These are phyloP conservation scores for Rhadinocentrus ornatus DNA, from an alignment of 2,797 vertebrate genomes.

Conservation along the genomic window DNA sequence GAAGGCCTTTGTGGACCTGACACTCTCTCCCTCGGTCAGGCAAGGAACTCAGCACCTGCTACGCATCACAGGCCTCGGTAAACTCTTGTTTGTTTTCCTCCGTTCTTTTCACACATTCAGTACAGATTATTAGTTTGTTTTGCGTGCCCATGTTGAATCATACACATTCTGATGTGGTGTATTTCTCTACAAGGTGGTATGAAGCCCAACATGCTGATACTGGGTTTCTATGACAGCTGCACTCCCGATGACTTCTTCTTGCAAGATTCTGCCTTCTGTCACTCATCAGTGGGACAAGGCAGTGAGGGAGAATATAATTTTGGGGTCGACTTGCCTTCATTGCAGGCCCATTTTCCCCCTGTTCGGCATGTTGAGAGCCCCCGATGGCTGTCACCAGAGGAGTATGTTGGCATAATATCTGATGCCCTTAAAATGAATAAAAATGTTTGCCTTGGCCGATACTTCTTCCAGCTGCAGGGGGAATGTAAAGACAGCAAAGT, in stretches of 20 bases:
- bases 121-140: not conserved
- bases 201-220: slow-evolving; percentile 92
- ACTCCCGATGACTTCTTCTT: slow-evolving; percentile 91
- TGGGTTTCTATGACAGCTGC: slow-evolving; percentile 91
- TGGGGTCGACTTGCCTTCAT: slow-evolving; percentile 85
- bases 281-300: slow-evolving; percentile 46
- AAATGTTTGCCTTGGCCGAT: slow-evolving; percentile 90
- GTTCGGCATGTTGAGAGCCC: slow-evolving; percentile 85
- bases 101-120: not conserved
- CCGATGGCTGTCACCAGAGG: slow-evolving; percentile 83
- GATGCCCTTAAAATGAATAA: slow-evolving; percentile 94
- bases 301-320: slow-evolving; percentile 82
- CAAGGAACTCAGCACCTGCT: slow-evolving; percentile 93
- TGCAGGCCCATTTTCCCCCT: slow-evolving; percentile 90
- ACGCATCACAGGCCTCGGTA: slow-evolving; percentile 92
- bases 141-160: not conserved
- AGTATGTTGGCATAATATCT: slow-evolving; percentile 90
- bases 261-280: slow-evolving; percentile 86
- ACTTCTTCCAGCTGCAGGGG: slow-evolving; percentile 86
- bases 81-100: slow-evolving; percentile 40
- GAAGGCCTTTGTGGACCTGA: slow-evolving; percentile 94
- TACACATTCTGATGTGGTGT: slow-evolving; percentile 1
- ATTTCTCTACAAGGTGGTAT: slow-evolving; percentile 85
- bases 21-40: slow-evolving; percentile 88
- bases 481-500: slow-evolving; percentile 75